Evolutionary conservation across 92 coral and sea anemone species (phyloP), one percentile per base, ranked within the genome.

Genomic region (Zoanthus gigantus): DNA sequence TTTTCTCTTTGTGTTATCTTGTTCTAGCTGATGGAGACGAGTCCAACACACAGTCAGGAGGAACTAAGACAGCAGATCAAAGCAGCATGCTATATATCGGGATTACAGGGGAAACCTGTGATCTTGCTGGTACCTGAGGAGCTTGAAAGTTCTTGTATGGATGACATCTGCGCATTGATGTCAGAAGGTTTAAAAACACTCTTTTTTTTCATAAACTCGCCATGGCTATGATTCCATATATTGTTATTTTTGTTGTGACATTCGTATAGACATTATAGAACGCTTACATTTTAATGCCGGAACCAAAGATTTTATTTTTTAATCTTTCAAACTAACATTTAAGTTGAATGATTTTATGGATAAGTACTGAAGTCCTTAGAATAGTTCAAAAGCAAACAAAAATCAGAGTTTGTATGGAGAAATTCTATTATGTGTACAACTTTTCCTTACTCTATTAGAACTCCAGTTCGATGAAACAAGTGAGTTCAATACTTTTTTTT

Each of bases 21-120:
- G 0, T 47, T 37, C 18, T 9, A 32, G 66, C 56, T 95, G 71
- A 87, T 93, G 58, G 98, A 95, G 50, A 87, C 92, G 17, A 88
- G 85, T 76, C 92, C 79, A 53, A 87, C 87, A 78, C 96, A 91
- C 76, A 87, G 86, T 61, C 93, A 88, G 54, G 94, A 93, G 15
- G 96, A 95, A 5, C 89, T 94, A 8, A 93, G 99, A 72, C 96
- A 95, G 44, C 98, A 94, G 91, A 95, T 97, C 81, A 95, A 95
- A 82, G 90, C 92, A 60, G 99, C 98, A 13, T 86, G 95, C 66
- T 97, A 91, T 82, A 83, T 95, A 37, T 93, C 99, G 11, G 98
- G 99, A 14, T 81, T 97, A 11, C 97, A 94, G 81, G 99, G 96
- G 45, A 97, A 97, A 79, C 98, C 92, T 9, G 97, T 95, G 23